These are phyloP conservation scores for Anomalospiza imberbis DNA, from an alignment of 2,797 vertebrate genomes.

Conservation along the genomic window DNA sequence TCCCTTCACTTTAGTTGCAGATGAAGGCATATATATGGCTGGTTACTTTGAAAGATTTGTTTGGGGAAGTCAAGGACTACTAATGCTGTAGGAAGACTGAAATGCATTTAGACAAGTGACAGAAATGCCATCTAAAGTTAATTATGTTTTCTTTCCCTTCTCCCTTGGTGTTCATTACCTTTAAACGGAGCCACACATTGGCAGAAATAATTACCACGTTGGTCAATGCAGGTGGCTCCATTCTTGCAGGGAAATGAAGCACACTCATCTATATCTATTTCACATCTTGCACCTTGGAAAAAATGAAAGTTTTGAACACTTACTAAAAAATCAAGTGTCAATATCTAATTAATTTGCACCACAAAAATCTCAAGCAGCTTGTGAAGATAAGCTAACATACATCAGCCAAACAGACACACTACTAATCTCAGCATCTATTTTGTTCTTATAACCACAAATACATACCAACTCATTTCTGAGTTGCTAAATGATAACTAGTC, in stretches of 20 bases:
- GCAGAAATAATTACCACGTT: constrained; percentile 88
- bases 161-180: constrained; percentile 86
- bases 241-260: constrained; percentile 83
- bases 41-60: constrained; percentile 34
- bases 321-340: constrained; percentile 3
- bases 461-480: neutral
- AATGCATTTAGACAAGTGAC: constrained; percentile 81
- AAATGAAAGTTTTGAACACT: constrained; percentile 43
- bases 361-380: neutral
- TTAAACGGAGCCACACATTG: constrained; percentile 86
- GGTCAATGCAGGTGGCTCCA: constrained; percentile 83
- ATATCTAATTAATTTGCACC: constrained; percentile 6
- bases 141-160: constrained; percentile 83
- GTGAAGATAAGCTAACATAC: neutral
- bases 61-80: constrained; percentile 72
- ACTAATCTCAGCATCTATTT: constrained; percentile 1
- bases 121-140: constrained; percentile 83
- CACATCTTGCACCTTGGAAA: constrained; percentile 75
- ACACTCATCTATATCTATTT: constrained; percentile 81
- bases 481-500: constrained; percentile 1
- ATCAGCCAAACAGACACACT: neutral
- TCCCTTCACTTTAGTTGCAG: constrained; percentile 5
- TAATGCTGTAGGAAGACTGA: constrained; percentile 68
- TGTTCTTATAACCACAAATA: neutral
- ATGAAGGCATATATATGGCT: constrained; percentile 6